Evolutionary conservation across 2,888 invertebrate species (phyloP), one percentile per base, ranked within the genome.

Genomic region (Drosophila pseudotalamancana): DNA sequence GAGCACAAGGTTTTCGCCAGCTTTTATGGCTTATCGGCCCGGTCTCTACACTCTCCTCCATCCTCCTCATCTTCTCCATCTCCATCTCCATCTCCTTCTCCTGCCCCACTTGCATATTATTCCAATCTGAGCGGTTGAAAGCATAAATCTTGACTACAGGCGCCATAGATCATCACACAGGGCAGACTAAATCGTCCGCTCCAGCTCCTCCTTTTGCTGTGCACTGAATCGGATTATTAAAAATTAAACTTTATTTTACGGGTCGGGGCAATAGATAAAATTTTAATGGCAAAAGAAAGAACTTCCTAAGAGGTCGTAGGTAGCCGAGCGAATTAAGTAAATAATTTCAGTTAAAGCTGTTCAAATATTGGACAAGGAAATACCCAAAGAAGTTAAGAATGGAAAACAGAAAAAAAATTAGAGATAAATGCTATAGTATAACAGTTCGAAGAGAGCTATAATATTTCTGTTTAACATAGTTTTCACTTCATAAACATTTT

Each of bases 151-250:
- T 74, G 76, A 71, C 70, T 82, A 67, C 66, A 71, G 66, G 66
- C 86, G 86, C 87, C 86, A 87, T 83, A 85, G 83, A 83, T 83
- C 87, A 83, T 83, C 87, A 71, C 72, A 70, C 51, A 66, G 53
- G 65, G 61, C 53, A 62, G 72, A 79, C 80, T 67, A 83, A 86
- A 76, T 83, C 72, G 86, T 59, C 27, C 50, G 59, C 48, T 27
- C 31, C 39, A 43, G 66, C 43, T 55, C 18, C 35, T 35, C 11
- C 19, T 50, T 18, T 42, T 21, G 21, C 49, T 70, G 77, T 68
- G 65, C 69, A 43, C 59, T 69, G 71, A 57, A 66, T 85, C 76
- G 78, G 62, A 70, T 87, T 83, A 84, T 87, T 83, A 81, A 81
- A 83, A 87, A 76, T 69, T 71, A 68, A 81, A 87, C 85, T 68